Percentiles rank a stretch among this genome's conserved stretches.
These are phyloP conservation scores for Petroica traversi DNA, from an alignment of 2,113 vertebrate species.

Conservation along the genomic window DNA sequence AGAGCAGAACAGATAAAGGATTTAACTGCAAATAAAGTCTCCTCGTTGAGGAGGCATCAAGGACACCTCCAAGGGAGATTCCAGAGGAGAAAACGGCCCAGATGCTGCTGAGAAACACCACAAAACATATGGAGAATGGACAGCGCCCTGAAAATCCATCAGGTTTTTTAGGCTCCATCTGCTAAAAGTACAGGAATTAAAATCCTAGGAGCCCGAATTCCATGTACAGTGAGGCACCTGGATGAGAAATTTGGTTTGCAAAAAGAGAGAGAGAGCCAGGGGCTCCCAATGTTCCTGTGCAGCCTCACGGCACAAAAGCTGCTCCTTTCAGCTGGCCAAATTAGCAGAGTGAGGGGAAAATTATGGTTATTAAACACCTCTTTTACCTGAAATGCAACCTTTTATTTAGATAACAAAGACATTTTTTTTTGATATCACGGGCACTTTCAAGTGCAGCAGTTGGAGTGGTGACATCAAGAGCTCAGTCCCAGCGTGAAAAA, in stretches of 20 bases:
- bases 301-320: not conserved
- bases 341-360: not conserved
- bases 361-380: not conserved
- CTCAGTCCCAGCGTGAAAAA: not conserved
- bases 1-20: not conserved
- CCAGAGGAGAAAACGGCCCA: not conserved
- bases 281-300: not conserved
- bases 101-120: not conserved
- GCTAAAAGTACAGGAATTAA: not conserved
- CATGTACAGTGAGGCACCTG: not conserved
- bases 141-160: not conserved
- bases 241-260: not conserved
- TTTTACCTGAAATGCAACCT: constrained; percentile 1
- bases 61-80: not conserved
- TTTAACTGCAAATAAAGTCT: not conserved
- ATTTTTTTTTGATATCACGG: not conserved
- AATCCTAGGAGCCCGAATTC: not conserved
- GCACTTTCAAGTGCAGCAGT: not conserved
- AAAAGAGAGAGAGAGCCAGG: not conserved
- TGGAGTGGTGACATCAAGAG: not conserved
- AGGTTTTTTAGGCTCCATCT: not conserved
- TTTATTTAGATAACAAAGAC: not conserved
- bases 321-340: not conserved
- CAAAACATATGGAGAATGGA: not conserved
- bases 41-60: not conserved